A percentile compares a stretch with the other conserved stretches of the same genome.
These are phyloP conservation scores for Geotrupes spiniger DNA, from an alignment of 2,888 invertebrate genomes.

Conservation along the genomic window DNA sequence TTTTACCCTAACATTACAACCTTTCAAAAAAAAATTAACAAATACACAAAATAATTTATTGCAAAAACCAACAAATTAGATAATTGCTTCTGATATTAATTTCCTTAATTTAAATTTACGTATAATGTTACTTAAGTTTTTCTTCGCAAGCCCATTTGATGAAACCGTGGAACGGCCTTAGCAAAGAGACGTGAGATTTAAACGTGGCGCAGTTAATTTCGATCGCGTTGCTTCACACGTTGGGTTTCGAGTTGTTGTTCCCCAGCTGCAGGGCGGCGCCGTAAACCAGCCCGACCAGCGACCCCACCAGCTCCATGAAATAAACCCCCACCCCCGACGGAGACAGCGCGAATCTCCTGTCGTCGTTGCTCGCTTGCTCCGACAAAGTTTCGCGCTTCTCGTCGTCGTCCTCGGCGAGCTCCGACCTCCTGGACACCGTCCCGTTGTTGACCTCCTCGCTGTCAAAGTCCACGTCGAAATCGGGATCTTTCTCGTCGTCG, in stretches of 20 bases:
- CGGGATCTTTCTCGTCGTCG: constrained; percentile 1
- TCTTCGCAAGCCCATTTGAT: too few species aligned
- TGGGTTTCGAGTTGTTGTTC: background rate
- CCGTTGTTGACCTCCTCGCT: constrained; percentile 2
- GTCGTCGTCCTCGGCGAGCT: background rate
- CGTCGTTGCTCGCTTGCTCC: background rate
- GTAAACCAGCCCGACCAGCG: constrained; percentile 39
- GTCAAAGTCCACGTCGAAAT: constrained; percentile 16
- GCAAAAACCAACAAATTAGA: too few species aligned
- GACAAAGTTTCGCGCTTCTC: constrained; percentile 1
- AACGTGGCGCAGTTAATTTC: too few species aligned
- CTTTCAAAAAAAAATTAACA: too few species aligned
- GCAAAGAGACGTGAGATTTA: too few species aligned
- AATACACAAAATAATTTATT: too few species aligned
- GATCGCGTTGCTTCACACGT: too few species aligned
- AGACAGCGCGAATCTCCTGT: background rate
- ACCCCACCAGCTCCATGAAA: constrained; percentile 40
- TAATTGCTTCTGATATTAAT: too few species aligned
- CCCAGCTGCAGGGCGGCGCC: constrained; percentile 36
- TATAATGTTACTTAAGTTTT: too few species aligned
- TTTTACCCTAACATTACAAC: too few species aligned
- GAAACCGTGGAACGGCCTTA: too few species aligned
- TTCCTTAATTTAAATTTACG: too few species aligned
- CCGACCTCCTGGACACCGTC: background rate
- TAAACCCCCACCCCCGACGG: constrained; percentile 34